phyloP scores from a whole-genome alignment of 2,888 invertebrate species.

The Myathropa florea region DNA sequence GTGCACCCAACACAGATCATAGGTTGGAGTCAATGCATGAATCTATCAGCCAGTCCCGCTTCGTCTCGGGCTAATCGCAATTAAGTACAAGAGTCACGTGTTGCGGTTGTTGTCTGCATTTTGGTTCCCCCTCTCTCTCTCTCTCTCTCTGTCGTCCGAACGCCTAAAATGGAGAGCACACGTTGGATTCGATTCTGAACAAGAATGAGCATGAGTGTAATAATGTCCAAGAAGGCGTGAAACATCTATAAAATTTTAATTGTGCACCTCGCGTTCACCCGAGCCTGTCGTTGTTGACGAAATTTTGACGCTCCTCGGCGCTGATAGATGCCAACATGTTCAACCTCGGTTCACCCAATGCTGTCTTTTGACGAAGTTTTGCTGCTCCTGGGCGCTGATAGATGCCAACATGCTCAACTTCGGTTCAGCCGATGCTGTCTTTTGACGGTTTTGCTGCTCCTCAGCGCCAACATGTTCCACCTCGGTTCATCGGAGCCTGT shows the following conservation, averaged over 20 bases:
- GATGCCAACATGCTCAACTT: too few species aligned
- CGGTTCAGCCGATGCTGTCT: too few species aligned
- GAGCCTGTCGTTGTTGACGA: not conserved
- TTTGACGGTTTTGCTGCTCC: too few species aligned
- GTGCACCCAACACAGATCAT: not conserved
- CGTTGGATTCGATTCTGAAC: not conserved
- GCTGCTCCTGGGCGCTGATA: too few species aligned
- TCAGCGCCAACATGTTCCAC: too few species aligned
- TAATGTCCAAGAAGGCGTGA: constrained; percentile 53
- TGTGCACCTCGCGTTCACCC: not conserved
- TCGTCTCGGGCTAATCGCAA: not conserved
- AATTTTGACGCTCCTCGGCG: too few species aligned
- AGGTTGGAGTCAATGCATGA: not conserved
- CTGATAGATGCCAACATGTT: too few species aligned
- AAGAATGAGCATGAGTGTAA: constrained; percentile 22
- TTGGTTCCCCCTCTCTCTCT: not conserved
- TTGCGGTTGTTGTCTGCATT: constrained; percentile 19
- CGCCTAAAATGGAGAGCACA: constrained; percentile 12
- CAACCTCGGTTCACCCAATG: too few species aligned
- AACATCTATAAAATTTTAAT: constrained; percentile 62
- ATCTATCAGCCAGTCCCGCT: not conserved
- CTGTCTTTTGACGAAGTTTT: too few species aligned
- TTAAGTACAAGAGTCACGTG: constrained; percentile 54
- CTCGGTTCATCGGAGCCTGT: too few species aligned
- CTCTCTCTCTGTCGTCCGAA: not conserved